Percentiles rank a stretch among this genome's conserved stretches.
Evolutionary conservation across 2,888 invertebrate species (phyloP).

Genomic region (Drosophila buzzatii): DNA sequence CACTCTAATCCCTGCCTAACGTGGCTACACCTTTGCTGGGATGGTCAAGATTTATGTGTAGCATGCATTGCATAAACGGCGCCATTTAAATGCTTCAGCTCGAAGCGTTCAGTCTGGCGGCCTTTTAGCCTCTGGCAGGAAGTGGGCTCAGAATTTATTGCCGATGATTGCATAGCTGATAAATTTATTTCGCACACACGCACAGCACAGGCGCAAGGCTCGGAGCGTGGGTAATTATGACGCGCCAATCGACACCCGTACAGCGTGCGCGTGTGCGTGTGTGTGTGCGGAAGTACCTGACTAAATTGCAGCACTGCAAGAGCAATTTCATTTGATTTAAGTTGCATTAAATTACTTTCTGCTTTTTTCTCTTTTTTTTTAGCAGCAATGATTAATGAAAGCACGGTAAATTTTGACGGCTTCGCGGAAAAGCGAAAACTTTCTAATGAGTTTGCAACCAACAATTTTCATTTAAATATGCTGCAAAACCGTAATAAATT

Average conservation of each 20-base stretch:
- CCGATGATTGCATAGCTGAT: conserved; percentile 75
- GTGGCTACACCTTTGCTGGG: conserved; percentile 40
- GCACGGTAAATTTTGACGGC: conserved; percentile 39
- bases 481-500: not conserved
- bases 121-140: conserved; percentile 41
- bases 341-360: conserved; percentile 60
- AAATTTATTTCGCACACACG: conserved; percentile 69
- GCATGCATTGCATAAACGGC: conserved; percentile 71
- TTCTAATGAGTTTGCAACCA: conserved; percentile 11
- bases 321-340: conserved; percentile 64
- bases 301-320: conserved; percentile 60
- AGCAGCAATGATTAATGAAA: conserved; percentile 56
- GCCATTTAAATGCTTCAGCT: conserved; percentile 66
- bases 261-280: conserved; percentile 20
- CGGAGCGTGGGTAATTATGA: conserved; percentile 63
- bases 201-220: conserved; percentile 11
- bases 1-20: conserved; percentile 57
- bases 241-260: conserved; percentile 35
- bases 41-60: conserved; percentile 67
- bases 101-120: conserved; percentile 12
- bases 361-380: not conserved
- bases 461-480: conserved; percentile 15
- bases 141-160: conserved; percentile 63
- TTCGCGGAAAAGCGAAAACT: conserved; percentile 14
- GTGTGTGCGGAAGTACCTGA: conserved; percentile 55